Evolutionary conservation across 2,888 invertebrate genomes (phyloP).

Genomic region (Drosophila bunnanda): DNA sequence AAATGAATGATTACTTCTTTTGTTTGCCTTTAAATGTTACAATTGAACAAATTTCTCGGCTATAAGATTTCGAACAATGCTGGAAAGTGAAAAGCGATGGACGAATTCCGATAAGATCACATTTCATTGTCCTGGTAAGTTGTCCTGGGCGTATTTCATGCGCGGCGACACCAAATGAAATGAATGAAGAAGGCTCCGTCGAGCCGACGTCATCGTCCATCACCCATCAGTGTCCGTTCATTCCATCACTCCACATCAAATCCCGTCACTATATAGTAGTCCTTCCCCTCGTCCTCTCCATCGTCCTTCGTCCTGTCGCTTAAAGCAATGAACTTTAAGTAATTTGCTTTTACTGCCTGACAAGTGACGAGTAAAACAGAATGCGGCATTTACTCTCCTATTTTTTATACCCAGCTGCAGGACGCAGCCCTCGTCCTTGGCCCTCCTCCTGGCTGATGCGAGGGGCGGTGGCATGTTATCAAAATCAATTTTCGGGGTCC

Average conservation of each 20-base stretch:
- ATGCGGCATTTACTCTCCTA: conserved; percentile 54
- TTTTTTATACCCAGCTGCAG: conserved; percentile 32
- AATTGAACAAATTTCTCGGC: conserved; percentile 1
- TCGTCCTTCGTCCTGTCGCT: conserved; percentile 60
- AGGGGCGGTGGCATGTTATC: conserved; percentile 53
- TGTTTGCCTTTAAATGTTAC: conserved; percentile 1
- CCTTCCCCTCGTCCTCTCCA: neutral
- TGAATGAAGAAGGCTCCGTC: conserved; percentile 52
- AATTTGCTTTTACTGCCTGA: conserved; percentile 78
- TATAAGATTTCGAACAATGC: conserved; percentile 6
- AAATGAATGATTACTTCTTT: conserved; percentile 1
- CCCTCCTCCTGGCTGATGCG: neutral
- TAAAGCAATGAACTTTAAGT: conserved; percentile 80
- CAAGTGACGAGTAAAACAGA: conserved; percentile 69
- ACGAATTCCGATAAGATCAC: conserved; percentile 22
- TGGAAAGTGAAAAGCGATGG: conserved; percentile 14
- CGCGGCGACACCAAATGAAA: conserved; percentile 47
- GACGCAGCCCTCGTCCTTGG: neutral
- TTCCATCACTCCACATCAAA: conserved; percentile 34
- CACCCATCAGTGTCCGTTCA: conserved; percentile 61
- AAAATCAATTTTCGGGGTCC: conserved; percentile 67
- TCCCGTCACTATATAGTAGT: conserved; percentile 17
- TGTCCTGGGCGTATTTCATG: conserved; percentile 24
- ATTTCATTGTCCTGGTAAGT: conserved; percentile 20
- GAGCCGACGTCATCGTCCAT: conserved; percentile 61